Evolutionary conservation across 1,140 invertebrate species (phyloP).

Genomic region (Pogonomyrmex barbatus): DNA sequence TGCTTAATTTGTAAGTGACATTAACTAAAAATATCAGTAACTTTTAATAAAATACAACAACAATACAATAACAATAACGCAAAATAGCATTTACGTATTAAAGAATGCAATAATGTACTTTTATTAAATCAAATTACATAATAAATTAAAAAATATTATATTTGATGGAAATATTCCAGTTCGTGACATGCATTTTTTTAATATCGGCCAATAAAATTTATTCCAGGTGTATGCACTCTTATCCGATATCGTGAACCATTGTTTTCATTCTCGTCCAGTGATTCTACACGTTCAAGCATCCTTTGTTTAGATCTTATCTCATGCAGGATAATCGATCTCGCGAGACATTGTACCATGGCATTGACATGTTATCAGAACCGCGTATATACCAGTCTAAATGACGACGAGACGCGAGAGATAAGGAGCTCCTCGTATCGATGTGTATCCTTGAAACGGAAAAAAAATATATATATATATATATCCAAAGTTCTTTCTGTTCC

Average conservation of each 20-base stretch:
- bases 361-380: conserved; percentile 45
- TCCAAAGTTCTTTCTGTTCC: too few relatives aligned
- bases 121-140: conserved; percentile 4
- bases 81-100: background rate
- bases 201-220: background rate
- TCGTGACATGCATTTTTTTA: background rate
- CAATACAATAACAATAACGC: too few relatives aligned
- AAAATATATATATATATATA: background rate
- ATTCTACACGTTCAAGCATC: conserved; percentile 32
- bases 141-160: background rate
- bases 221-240: background rate
- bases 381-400: conserved; percentile 11
- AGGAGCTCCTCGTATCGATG: background rate
- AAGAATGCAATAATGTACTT: background rate
- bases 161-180: background rate
- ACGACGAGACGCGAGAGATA: conserved; percentile 23
- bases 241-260: conserved; percentile 24
- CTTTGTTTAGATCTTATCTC: conserved; percentile 69
- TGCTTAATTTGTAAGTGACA: background rate
- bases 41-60: background rate
- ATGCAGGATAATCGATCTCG: conserved; percentile 43
- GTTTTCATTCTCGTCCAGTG: conserved; percentile 33
- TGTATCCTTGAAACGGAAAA: background rate
- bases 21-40: background rate
- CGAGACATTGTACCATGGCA: conserved; percentile 53